Conservation (phyloP, 2,113 vertebrate species). For the Antigone vipio region DNA sequence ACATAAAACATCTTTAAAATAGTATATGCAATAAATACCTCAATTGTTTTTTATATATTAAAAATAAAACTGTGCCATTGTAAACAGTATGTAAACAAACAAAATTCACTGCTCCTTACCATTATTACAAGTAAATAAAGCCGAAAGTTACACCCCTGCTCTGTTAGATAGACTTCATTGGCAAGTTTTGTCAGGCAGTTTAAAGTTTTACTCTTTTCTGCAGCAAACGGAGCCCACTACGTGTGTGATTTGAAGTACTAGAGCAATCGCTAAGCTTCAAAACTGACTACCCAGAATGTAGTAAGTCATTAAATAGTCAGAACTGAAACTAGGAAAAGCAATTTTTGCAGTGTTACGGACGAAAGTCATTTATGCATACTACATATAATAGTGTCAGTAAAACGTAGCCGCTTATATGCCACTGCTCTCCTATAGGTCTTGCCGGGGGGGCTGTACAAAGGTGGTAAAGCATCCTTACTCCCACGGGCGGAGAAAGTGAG, state of each 20-base stretch:
- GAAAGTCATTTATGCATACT: not conserved
- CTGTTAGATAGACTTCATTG: conserved; percentile 76
- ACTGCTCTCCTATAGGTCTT: not conserved
- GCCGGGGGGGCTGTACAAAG: not conserved
- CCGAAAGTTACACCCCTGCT: conserved; percentile 75
- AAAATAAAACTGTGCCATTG: conserved; percentile 96
- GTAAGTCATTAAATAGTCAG: conserved; percentile 6
- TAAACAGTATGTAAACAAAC: conserved; percentile 99
- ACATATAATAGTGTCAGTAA: not conserved
- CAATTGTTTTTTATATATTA: conserved; percentile 85
- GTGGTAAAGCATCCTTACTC: not conserved
- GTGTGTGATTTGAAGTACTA: conserved; percentile 47
- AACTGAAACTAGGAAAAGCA: conserved; percentile 34
- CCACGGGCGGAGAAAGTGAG: not conserved
- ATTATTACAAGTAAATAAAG: conserved; percentile 79
- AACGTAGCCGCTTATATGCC: not conserved
- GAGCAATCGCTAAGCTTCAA: conserved; percentile 35
- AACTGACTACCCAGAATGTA: conserved; percentile 29
- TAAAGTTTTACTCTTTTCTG: conserved; percentile 84
- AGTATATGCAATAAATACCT: conserved; percentile 99
- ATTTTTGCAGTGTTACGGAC: conserved; percentile 22
- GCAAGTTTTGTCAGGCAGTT: conserved; percentile 85
- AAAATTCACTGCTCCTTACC: conserved; percentile 86
- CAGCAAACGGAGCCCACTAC: conserved; percentile 73
- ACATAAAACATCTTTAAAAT: conserved; percentile 95